Evolutionary conservation across 2,888 invertebrate genomes (phyloP), one percentile per base, ranked within the genome.

Genomic region (Meiosimyza decipiens): DNA sequence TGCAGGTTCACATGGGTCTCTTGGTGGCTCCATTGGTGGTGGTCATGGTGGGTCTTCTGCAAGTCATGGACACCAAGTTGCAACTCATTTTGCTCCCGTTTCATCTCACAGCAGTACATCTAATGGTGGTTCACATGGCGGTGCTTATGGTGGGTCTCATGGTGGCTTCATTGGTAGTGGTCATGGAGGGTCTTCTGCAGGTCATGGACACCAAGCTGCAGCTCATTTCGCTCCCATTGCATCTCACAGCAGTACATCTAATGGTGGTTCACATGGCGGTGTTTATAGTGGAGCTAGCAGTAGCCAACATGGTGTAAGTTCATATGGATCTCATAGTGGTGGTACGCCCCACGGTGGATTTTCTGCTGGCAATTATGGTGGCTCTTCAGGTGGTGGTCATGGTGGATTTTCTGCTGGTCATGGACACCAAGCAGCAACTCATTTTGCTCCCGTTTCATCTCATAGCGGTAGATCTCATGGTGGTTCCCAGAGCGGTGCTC

Each of bases 101-200:
- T 59, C 6, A 1, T 12, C 50, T 4, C 71, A 55, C 13, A 28
- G 28, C 3, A 57, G 63, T 13, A 28, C 59, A n/a, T 69, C 47
- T 63, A 72, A 73, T 50, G 73, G 75, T 5, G 74, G 77, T 52
- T 70, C 57, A 12, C 57, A 28, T 18, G 66, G 69, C 18, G 64
- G 63, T 11, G 59, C 69, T 16, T 64, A 71, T 66, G 66, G 73
- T 7, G 75, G 78, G 13, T 28, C 28, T 28, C 28, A 28, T 28
- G 73, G 74, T 28, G 70, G 70, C n/a, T 16, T 49, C 3, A 4
- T 3, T 28, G 60, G 67, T 49, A 64, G 64, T 33, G 60, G 66
- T 13, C 13, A 12, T 18, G 40, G 51, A n/a, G 40, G 59, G 6
- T 65, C 65, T 5, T 18, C 49, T 15, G 66, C 52, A 33, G 22